Percentiles rank a stretch among this genome's conserved stretches.
phyloP scores from a whole-genome alignment of 2,888 invertebrate genomes.

The Junonia oenone region DNA sequence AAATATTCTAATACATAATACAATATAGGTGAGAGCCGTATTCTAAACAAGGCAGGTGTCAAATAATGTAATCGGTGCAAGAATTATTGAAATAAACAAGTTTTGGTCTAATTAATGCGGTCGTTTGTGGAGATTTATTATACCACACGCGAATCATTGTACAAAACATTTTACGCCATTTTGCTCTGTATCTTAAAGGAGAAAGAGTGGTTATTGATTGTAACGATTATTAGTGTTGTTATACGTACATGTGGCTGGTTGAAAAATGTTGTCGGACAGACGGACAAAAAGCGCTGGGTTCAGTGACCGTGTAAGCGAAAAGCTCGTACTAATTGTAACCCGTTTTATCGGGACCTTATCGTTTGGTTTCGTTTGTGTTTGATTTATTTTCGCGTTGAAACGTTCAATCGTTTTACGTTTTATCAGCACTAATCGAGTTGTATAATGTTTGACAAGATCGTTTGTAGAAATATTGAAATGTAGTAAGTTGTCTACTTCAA shows the following conservation, averaged over 20 bases:
- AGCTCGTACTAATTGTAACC: slow-evolving; percentile 21
- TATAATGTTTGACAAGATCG: no score
- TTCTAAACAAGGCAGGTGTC: slow-evolving; percentile 13
- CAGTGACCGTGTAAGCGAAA: slow-evolving; percentile 26
- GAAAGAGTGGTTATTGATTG: not conserved
- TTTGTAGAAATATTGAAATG: not conserved
- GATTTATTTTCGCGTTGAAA: not conserved
- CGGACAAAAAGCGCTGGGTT: slow-evolving; percentile 32
- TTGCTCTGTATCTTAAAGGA: not conserved
- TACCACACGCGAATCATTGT: not conserved
- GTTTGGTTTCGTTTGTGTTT: slow-evolving; percentile 8
- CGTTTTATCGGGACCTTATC: slow-evolving; percentile 17
- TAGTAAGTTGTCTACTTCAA: no score
- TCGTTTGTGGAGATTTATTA: slow-evolving; percentile 25
- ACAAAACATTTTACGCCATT: not conserved
- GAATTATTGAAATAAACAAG: slow-evolving; percentile 12
- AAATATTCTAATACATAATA: not conserved
- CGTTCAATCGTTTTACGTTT: not conserved
- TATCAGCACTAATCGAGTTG: not conserved
- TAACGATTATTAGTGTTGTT: not conserved
- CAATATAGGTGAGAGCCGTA: not conserved
- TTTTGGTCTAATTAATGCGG: slow-evolving; percentile 19
- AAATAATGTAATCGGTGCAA: slow-evolving; percentile 9
- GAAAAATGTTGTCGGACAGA: slow-evolving; percentile 28
- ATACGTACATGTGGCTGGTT: slow-evolving; percentile 7